phyloP scores from a whole-genome alignment of 2,797 vertebrate genomes.

The Thamnophis elegans region DNA sequence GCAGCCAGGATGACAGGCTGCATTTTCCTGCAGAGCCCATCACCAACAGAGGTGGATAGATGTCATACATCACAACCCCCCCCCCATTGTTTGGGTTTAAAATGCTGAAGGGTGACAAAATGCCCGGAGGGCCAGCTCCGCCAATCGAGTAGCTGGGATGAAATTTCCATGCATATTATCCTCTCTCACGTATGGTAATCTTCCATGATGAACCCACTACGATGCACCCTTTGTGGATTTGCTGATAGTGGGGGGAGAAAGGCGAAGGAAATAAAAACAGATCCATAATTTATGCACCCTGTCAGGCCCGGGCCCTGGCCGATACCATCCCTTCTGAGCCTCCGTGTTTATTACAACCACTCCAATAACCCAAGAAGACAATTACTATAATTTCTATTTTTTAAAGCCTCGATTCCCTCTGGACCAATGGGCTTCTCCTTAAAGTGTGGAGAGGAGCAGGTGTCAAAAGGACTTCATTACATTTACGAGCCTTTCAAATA shows the following conservation, averaged over 20 bases:
- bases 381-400: constrained; percentile 81
- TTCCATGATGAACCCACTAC: background rate
- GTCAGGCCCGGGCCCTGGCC: constrained; percentile 37
- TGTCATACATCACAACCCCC: background rate
- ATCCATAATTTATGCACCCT: constrained; percentile 53
- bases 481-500: constrained; percentile 68
- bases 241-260: background rate
- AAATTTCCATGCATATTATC: background rate
- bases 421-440: constrained; percentile 68
- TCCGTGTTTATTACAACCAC: constrained; percentile 59
- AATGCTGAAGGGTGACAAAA: constrained; percentile 10
- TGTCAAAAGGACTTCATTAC: constrained; percentile 78
- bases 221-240: constrained; percentile 37
- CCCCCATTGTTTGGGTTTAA: background rate
- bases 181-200: background rate
- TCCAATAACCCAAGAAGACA: constrained; percentile 70
- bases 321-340: constrained; percentile 31
- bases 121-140: background rate
- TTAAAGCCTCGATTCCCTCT: constrained; percentile 70
- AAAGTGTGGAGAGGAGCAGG: constrained; percentile 85
- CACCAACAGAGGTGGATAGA: background rate
- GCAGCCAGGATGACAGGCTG: rapidly evolving
- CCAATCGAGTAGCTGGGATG: constrained; percentile 13
- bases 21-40: background rate
- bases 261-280: constrained; percentile 45